Percentiles rank a stretch among this genome's conserved stretches.
Conservation (phyloP, 1,140 invertebrate species). For the Diorhabda carinulata region DNA sequence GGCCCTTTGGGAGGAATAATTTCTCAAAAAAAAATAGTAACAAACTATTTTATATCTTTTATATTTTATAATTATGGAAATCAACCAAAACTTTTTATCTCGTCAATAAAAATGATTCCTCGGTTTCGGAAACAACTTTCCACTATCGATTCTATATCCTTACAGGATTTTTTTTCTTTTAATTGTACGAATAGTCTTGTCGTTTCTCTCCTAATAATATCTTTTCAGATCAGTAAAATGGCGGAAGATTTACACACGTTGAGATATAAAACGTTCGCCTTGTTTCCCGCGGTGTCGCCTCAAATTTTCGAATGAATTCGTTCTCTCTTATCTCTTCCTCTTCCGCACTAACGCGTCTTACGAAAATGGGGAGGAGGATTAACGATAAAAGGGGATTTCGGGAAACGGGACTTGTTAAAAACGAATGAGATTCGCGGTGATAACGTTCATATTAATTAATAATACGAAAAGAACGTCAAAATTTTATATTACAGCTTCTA, state of each 20-base stretch:
- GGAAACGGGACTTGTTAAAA: no score
- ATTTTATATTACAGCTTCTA: no score
- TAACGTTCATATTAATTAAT: no score
- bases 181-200: background rate
- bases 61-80: no score
- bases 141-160: background rate
- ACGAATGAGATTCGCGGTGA: no score
- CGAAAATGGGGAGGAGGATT: background rate
- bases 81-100: background rate
- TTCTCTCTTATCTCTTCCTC: background rate
- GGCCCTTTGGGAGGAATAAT: no score
- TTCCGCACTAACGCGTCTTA: background rate
- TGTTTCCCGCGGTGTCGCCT: slow-evolving; percentile 25
- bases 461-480: no score
- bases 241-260: slow-evolving; percentile 33
- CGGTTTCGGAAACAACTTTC: background rate
- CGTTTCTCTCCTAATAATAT: background rate
- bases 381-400: no score
- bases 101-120: background rate
- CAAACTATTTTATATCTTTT: no score
- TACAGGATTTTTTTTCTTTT: background rate
- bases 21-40: no score
- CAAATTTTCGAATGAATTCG: background rate
- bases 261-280: slow-evolving; percentile 37
- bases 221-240: slow-evolving; percentile 1